Evolutionary conservation across 2,888 invertebrate genomes (phyloP).

Genomic region (Pachydiplax longipennis): DNA sequence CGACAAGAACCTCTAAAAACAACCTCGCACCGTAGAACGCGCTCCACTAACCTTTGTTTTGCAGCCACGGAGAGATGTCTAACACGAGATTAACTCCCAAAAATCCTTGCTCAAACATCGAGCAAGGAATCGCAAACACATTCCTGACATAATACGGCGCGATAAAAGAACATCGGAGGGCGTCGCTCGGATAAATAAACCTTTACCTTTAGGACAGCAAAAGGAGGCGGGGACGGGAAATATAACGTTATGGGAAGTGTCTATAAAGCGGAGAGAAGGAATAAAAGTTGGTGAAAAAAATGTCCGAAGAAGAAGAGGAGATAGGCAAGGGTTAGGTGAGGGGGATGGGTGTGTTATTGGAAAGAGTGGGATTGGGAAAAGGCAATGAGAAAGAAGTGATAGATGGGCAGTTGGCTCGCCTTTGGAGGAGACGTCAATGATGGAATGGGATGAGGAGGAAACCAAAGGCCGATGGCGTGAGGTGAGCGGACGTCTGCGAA

Average conservation of each 20-base stretch:
- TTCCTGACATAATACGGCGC: not conserved
- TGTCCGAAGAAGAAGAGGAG: not conserved
- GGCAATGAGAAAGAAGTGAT: not conserved
- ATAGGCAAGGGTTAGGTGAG: not conserved
- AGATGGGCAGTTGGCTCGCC: slow-evolving; percentile 6
- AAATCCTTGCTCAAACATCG: not conserved
- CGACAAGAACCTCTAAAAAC: too few species aligned
- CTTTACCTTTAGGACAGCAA: not conserved
- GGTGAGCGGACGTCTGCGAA: not conserved
- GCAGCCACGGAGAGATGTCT: not conserved
- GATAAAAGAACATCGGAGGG: not conserved
- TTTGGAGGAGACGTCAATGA: not conserved
- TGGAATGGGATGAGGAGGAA: not conserved
- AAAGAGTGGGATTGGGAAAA: not conserved
- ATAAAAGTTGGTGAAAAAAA: not conserved
- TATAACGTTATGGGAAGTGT: not conserved
- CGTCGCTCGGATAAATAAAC: not conserved
- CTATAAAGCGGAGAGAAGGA: not conserved
- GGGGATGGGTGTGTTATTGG: not conserved
- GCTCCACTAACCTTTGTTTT: too few species aligned
- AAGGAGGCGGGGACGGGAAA: not conserved
- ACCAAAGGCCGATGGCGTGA: not conserved
- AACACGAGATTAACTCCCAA: not conserved
- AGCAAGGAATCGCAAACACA: not conserved
- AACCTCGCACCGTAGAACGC: too few species aligned